Base-by-base conservation (phyloP, 2,113 vertebrate species). In the Psophia crepitans region DNA sequence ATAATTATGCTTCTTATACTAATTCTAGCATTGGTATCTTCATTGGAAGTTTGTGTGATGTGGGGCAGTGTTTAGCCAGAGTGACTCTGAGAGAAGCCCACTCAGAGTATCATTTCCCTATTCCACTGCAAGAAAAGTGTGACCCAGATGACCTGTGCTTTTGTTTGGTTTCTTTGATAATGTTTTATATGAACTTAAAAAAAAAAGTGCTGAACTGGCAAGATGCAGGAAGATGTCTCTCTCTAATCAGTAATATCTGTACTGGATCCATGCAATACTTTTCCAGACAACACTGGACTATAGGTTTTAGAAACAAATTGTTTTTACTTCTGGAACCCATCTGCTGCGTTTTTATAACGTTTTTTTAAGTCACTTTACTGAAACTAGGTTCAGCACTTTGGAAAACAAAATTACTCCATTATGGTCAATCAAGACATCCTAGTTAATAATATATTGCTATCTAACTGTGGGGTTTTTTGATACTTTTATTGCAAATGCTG, bases 11-110 rank as follows among this genome's bases (percentile, higher is more conserved):
- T 82, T 69, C 75, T 90, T 2, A 0, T 14, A 37, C 61, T 95
- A 96, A 96, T 95, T 95, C 61, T 68, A 87, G 87, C 0, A 6
- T 84, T 78, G 70, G 48, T 71, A 43, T 89, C 46, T 51, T 70
- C 65, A 57, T 73, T 79, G 44, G 56, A 81, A 84, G 78, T 4
- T 11, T 84, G 33, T 75, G 35, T 95, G 74, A 89, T 70, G 74
- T 81, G 90, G 75, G 49, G 81, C 32, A 37, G 77, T 6, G 24
- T 69, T 90, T 37, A 79, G 21, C 61, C 53, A 60, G 43, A 88
- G 51, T 11, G 51, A 41, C 53, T 76, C 53, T 41, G 30, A 89
- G 60, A 63, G 65, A 93, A 35, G 46, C 21, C 32, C 17, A 3
- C 57, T 92, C 48, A 66, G 58, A 86, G 53, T 54, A 54, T 46